Evolutionary conservation across 2,888 invertebrate species (phyloP).

Genomic region (Perizoma affinitatum): DNA sequence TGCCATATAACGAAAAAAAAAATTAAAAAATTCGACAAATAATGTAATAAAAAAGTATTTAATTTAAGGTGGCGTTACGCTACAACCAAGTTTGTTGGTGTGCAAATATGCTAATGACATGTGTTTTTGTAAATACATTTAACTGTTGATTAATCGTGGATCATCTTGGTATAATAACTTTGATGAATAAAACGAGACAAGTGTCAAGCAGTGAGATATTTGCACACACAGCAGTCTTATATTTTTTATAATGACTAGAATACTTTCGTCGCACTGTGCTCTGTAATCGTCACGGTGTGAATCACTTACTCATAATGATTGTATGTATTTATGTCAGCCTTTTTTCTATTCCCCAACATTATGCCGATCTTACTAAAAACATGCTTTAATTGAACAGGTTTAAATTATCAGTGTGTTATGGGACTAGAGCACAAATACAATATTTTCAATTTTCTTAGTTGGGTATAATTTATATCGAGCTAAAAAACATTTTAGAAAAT

Average conservation of each 20-base stretch:
- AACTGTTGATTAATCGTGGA: too few species aligned
- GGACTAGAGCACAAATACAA: too few species aligned
- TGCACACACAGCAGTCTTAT: slow-evolving; percentile 53
- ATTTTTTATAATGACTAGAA: slow-evolving; percentile 73
- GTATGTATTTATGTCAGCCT: slow-evolving; percentile 58
- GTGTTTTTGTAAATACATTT: neutral
- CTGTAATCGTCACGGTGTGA: slow-evolving; percentile 59
- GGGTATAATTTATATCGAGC: too few species aligned
- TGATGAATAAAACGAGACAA: too few species aligned
- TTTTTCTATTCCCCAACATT: slow-evolving; percentile 13
- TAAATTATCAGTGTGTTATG: too few species aligned
- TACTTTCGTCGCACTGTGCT: slow-evolving; percentile 66
- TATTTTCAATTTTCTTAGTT: too few species aligned
- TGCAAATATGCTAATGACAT: slow-evolving; percentile 43
- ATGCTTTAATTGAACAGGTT: too few species aligned
- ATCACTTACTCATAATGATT: slow-evolving; percentile 74
- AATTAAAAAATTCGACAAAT: slow-evolving; percentile 77
- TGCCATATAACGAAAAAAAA: slow-evolving; percentile 78
- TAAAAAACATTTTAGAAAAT: too few species aligned
- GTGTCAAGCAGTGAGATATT: slow-evolving; percentile 38
- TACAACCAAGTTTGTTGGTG: slow-evolving; percentile 49
- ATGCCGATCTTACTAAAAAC: too few species aligned
- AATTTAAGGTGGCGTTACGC: slow-evolving; percentile 70
- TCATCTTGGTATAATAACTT: too few species aligned
- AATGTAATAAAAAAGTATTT: slow-evolving; percentile 77